Evolutionary conservation across 2,888 invertebrate genomes (phyloP), one percentile per base, ranked within the genome.

Genomic region (Drosophila conformis): DNA sequence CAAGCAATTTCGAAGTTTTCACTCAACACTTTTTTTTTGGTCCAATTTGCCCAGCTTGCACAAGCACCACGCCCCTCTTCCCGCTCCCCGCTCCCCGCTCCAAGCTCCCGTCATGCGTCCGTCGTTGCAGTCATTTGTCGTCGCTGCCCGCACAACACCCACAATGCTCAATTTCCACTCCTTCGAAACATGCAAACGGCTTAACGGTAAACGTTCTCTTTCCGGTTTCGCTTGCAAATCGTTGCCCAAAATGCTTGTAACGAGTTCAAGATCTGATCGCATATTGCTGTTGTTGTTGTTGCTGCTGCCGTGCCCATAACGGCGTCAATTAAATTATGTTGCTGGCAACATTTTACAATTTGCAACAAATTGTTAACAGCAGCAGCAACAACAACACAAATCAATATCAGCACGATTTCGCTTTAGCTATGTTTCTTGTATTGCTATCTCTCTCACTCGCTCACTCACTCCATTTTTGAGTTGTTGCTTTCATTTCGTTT

Each of bases 281-380:
- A 67, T 76, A 69, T 66, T 67, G 76, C 73, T 78, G 78, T 73
- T 82, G 78, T 25, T 61, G 57, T 48, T 69, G 6, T 38, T 72
- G 59, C n/a, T 63, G 67, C 53, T 52, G 82, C 79, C 89, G 76
- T 76, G 78, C 88, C 82, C 86, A 85, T 76, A 86, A 81, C 83
- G 83, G 89, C 87, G 88, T 90, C 91, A 90, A 90, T 90, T 90
- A 90, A 89, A 90, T 88, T 90, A 88, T 90, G 87, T 90, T 84
- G 87, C 90, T 73, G 80, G 88, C 86, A 83, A 87, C 86, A 87
- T 90, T 87, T 90, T 90, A 87, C 90, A 87, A 87, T 87, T 87
- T 87, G 88, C 86, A 87, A 86, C 86, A 87, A 87, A 90, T 90
- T 87, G 90, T 88, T 90, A 86, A 86, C 90, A 83, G 75, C 85